Evolutionary conservation across 2,797 vertebrate species (phyloP).

Genomic region (Acanthurus leucopareius): DNA sequence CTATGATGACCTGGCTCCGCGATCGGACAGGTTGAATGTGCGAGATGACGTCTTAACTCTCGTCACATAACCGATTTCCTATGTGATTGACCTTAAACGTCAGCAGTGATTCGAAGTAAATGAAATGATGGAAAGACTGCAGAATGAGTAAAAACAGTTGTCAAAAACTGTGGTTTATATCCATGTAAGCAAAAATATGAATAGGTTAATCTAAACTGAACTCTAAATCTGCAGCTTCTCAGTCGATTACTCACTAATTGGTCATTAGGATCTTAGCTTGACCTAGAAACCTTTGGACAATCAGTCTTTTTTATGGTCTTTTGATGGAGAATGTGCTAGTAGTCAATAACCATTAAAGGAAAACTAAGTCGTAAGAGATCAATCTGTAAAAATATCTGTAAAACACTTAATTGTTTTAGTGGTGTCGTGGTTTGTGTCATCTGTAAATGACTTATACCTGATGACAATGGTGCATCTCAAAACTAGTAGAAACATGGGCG

Average conservation of each 20-base stretch:
- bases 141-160: background rate
- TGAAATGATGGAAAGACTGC: background rate
- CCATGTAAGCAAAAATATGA: background rate
- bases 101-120: conserved; percentile 2
- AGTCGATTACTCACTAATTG: conserved; percentile 37
- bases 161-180: background rate
- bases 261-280: conserved; percentile 21
- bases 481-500: no score
- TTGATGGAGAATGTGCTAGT: conserved; percentile 6
- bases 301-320: conserved; percentile 9
- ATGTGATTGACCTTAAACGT: conserved; percentile 4
- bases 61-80: conserved; percentile 2
- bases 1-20: conserved; percentile 38
- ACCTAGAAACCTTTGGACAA: conserved; percentile 19
- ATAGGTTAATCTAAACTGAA: background rate
- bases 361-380: conserved; percentile 25
- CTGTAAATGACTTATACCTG: no score
- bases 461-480: no score
- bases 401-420: background rate
- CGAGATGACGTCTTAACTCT: conserved; percentile 51
- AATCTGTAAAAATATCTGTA: conserved; percentile 2
- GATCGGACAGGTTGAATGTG: conserved; percentile 50
- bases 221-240: background rate
- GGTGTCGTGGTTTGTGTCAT: background rate
- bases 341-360: conserved; percentile 12